Conservation (phyloP, 1,140 invertebrate species). For the Eufriesea mexicana region DNA sequence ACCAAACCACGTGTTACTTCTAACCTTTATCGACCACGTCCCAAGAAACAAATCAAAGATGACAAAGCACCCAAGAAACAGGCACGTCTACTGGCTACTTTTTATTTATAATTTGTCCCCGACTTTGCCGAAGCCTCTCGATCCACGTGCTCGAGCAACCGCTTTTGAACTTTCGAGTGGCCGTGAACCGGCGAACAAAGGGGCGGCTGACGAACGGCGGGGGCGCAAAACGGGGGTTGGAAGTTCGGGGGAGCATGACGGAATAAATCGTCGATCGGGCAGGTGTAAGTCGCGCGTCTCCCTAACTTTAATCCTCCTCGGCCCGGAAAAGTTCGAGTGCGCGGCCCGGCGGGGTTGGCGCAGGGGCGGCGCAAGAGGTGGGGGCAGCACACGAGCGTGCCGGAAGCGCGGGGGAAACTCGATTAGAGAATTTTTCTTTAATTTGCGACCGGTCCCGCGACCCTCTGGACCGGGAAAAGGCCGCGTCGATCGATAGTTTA, state of each 20-base stretch:
- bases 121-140: background rate
- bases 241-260: constrained; percentile 56
- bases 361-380: too few species aligned
- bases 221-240: background rate
- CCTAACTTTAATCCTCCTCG: constrained; percentile 55
- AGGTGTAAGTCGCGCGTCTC: constrained; percentile 60
- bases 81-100: too few species aligned
- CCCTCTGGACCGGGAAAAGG: background rate
- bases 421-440: constrained; percentile 68
- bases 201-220: constrained; percentile 13
- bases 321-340: constrained; percentile 21
- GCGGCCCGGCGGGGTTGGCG: too few species aligned
- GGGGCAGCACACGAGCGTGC: background rate
- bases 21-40: too few species aligned
- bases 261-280: constrained; percentile 68
- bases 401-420: constrained; percentile 33
- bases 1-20: too few species aligned
- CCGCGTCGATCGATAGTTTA: background rate
- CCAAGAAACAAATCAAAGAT: too few species aligned
- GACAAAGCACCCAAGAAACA: too few species aligned
- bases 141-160: constrained; percentile 23
- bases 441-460: constrained; percentile 54
- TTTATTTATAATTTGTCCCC: constrained; percentile 8
- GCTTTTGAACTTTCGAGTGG: constrained; percentile 52
- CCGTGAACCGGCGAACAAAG: constrained; percentile 43